Evolutionary conservation across 2,888 invertebrate species (phyloP), one percentile per base, ranked within the genome.

Genomic region (Erannis defoliaria): DNA sequence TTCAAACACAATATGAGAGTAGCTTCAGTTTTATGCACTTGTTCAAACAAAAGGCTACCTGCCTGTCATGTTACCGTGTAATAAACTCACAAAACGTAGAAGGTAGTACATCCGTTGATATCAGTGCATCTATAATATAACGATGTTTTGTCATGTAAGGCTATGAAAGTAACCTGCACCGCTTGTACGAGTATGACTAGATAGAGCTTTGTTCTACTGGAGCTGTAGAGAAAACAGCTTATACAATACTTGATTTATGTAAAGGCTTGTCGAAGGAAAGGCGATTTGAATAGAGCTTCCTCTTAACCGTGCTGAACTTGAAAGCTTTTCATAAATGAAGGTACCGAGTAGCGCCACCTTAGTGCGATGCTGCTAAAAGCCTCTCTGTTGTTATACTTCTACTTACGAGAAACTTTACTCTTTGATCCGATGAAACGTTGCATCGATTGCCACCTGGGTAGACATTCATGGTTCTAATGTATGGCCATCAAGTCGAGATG

Each of bases 301-400:
- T 77, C 80, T 80, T 84, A 82, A 82, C 80, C 78, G 80, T 81
- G 81, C 86, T 82, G 84, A 85, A 87, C 81, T 84, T 89, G 86
- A 89, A 90, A 90, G 89, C 89, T 89, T 89, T 90, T 89, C 88
- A 88, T 89, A 89, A 90, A 89, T 85, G 88, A 82, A 84, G 80
- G 77, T 74, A 72, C 76, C 67, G 73, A 68, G 78, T 72, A 76
- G 81, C 80, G 81, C 77, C 82, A 80, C 85, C 85, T 86, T 81
- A 76, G 75, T 80, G 81, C 78, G 83, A 79, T 84, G 78, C 80
- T 76, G 76, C 84, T 87, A 86, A 88, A 87, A 85, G 88, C 85
- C 74, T 74, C 74, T 66, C 75, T 78, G 81, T 72, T 84, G 78
- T 81, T 80, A 71, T 73, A 57, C 56, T 48, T 16, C 31, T 56